These are phyloP conservation scores for Brachycybe producta DNA, from an alignment of 2,888 invertebrate species.

Conservation along the genomic window DNA sequence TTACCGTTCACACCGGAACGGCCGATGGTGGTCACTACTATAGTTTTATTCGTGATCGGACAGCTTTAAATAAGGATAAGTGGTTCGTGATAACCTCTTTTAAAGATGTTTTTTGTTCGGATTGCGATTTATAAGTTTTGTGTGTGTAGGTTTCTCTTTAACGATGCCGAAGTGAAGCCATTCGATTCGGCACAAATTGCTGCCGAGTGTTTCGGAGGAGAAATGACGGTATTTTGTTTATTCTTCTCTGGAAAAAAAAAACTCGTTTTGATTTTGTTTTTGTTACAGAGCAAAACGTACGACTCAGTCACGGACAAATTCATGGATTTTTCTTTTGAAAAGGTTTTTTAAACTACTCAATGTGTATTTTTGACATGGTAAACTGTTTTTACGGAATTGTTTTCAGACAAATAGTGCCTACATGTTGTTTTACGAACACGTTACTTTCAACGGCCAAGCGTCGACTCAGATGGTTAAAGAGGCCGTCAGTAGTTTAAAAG, in stretches of 20 bases:
- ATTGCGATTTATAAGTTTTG: background rate
- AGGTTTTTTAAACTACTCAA: conserved; percentile 39
- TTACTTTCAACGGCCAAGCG: conserved; percentile 33
- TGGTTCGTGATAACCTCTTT: conserved; percentile 43
- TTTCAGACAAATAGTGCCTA: conserved; percentile 78
- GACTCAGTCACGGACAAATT: conserved; percentile 93
- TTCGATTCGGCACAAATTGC: conserved; percentile 91
- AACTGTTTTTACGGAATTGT: conserved; percentile 4
- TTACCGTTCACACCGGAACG: conserved; percentile 95
- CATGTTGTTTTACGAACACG: conserved; percentile 89
- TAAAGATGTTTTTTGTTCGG: conserved; percentile 1
- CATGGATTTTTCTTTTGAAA: conserved; percentile 94
- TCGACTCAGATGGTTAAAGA: background rate
- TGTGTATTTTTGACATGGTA: conserved; percentile 2
- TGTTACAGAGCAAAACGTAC: conserved; percentile 75
- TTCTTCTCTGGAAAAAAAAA: conserved; percentile 11
- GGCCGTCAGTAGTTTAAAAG: background rate
- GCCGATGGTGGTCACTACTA: conserved; percentile 96
- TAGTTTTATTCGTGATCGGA: conserved; percentile 78
- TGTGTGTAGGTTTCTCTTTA: conserved; percentile 52
- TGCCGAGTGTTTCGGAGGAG: conserved; percentile 91
- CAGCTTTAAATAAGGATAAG: conserved; percentile 58
- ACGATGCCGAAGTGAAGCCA: conserved; percentile 85
- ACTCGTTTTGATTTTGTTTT: background rate
- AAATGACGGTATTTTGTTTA: conserved; percentile 63